Evolutionary conservation across 2,888 invertebrate species (phyloP), one percentile per base, ranked within the genome.

Genomic region (Blastobasis lacticolella): DNA sequence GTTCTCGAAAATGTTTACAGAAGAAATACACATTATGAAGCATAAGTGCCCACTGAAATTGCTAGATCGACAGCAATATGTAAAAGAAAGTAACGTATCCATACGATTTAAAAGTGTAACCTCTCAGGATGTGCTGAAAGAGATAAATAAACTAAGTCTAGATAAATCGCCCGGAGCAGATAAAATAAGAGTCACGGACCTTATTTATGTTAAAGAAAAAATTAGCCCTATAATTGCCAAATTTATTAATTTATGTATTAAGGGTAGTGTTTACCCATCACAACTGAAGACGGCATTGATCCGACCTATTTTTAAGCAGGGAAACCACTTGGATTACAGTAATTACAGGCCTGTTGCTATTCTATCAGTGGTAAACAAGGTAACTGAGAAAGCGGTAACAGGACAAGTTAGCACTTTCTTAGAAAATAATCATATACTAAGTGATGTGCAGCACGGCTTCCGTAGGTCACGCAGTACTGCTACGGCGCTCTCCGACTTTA

Each of bases 161-260:
- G n/a, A 47, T 3, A 54, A 54, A 37, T 23, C 54, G 8, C 48
- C 54, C 5, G 51, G 52, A 6, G 6, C n/a, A 10, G 52, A 52
- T 44, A 9, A 10, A 10, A 48, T 48, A 10, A 48, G 48, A 40
- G 41, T 48, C 8, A 5, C 10, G 41, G 48, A 48, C 5, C 5
- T 48, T 8, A 48, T 40, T 9, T 8, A 23, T 48, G 10, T 40
- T 1, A 10, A 8, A 7, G 10, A 48, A 10, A 10, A 8, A 41
- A 10, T 48, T 8, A 48, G 48, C 23, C 40, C 6, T 5, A 9
- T 48, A 40, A 1, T 48, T 5, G 48, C 48, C 6, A 10, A n/a
- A 40, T 6, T 48, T 41, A 10, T 48, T 4, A 48, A 48, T 48
- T 9, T 48, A 23, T 48, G 40, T 41, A 6, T 48, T 4, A 38